A percentile compares a stretch with the other conserved stretches of the same genome.
Conservation (phyloP, 2,113 vertebrate species). For the Semnornis frantzii region DNA sequence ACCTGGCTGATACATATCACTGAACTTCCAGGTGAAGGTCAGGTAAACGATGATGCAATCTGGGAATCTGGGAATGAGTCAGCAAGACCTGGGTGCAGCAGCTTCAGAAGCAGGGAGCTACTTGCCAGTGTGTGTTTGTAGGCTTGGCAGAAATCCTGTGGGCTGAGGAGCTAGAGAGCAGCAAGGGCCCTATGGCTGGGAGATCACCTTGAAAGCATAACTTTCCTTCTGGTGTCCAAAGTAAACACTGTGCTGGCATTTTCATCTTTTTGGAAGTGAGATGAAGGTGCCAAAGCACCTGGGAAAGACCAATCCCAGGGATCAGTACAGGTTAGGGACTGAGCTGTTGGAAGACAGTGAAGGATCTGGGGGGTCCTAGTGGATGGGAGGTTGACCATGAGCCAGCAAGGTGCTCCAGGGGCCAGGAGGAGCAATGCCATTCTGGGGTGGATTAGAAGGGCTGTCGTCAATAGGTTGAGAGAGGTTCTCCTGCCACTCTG, state of each 20-base stretch:
- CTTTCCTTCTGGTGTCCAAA: not conserved
- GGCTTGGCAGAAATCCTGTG: not conserved
- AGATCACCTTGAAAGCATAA: not conserved
- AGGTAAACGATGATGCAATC: not conserved
- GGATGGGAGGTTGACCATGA: no score
- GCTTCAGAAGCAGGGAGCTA: not conserved
- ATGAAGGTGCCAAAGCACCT: not conserved
- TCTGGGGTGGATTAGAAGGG: no score
- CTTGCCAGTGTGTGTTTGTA: accelerated
- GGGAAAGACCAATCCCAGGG: no score
- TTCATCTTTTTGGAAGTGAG: not conserved
- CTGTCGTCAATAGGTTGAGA: no score
- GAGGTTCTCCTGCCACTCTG: no score
- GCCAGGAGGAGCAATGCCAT: no score
- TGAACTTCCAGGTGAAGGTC: not conserved
- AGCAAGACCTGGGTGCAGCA: not conserved
- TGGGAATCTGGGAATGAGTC: not conserved
- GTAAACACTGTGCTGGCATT: not conserved
- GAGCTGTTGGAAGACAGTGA: no score
- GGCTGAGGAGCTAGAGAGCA: not conserved
- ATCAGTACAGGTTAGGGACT: no score
- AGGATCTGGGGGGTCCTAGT: no score
- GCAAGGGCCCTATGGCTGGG: not conserved
- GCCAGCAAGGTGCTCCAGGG: no score
- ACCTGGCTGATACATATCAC: not conserved